phyloP scores from a whole-genome alignment of 2,113 vertebrate genomes.

The Apus apus region DNA sequence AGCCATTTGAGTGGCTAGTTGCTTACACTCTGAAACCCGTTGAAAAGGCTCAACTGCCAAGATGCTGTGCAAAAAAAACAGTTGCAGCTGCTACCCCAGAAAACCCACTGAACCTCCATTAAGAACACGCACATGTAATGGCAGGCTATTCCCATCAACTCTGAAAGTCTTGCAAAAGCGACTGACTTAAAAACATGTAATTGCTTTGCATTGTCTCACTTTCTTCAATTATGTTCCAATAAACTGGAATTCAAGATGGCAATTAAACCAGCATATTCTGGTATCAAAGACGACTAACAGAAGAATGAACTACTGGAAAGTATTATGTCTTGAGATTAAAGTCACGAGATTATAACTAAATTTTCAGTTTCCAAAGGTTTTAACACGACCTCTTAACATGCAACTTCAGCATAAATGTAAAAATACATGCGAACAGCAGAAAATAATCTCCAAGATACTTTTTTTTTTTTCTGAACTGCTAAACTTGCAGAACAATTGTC shows the following conservation, averaged over 20 bases:
- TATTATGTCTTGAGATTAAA: background rate
- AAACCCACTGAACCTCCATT: background rate
- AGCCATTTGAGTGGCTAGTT: background rate
- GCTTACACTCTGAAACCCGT: background rate
- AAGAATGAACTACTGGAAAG: background rate
- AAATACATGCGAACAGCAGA: background rate
- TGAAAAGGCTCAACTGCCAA: background rate
- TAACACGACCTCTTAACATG: background rate
- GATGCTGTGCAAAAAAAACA: background rate
- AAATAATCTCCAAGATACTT: background rate
- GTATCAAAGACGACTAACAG: background rate
- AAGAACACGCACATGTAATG: background rate
- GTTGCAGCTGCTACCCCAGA: background rate
- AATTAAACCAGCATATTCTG: background rate
- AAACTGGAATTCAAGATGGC: background rate
- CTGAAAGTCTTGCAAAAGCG: background rate
- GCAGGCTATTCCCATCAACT: background rate
- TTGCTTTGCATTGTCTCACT: background rate
- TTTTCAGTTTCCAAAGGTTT: background rate
- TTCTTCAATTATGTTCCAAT: background rate
- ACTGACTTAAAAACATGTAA: background rate
- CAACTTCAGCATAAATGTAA: background rate
- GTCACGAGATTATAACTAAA: fast-evolving
- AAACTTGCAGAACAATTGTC: background rate
- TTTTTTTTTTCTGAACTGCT: background rate